Evolutionary conservation across 2,797 vertebrate genomes (phyloP), one percentile per base, ranked within the genome.

Genomic region (Smutsia gigantea): DNA sequence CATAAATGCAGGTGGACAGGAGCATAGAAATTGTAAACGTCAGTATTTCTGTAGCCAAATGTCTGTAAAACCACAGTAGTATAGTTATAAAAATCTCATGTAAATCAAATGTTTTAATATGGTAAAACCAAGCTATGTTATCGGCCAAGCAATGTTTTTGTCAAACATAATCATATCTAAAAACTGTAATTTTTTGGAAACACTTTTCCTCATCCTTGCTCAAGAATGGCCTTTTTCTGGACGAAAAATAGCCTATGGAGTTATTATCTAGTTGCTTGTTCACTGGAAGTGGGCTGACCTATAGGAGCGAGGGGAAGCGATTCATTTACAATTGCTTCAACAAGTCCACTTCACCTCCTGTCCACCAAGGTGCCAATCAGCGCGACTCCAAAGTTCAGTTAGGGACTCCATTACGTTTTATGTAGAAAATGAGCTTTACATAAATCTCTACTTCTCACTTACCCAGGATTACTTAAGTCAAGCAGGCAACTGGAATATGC

Each of bases 381-480:
- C 2, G 46, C 11, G 46, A 46, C 46, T 46, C 11, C 46, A 46
- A 21, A 37, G 55, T n/a, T 51, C 29, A 46, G 1, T 25, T 5
- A 14, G 9, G n/a, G 75, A 39, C 29, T 75, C 37, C 27, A 0
- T 29, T 8, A 19, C 2, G 8, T 5, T 31, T 85, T 25, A 8
- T 5, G 19, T 0, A 37, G 10, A 34, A 64, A n/a, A 10, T 46
- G 21, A 34, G 37, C 55, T 90, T 84, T 69, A 49, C 71, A 4
- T 23, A 74, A 93, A 84, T 61, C 57, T 78, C 34, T 39, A 46
- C 92, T 69, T 97, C 74, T 42, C 37, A 25, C 53, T 87, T 93
- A 83, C 63, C 68, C 59, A 84, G 69, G 31, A 66, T 91, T 75
- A 93, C 59, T 68, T 71, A 87, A 64, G 55, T 96, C 86, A 78